Evolutionary conservation across 2,888 invertebrate genomes (phyloP), one percentile per base, ranked within the genome.

Genomic region (Brachypterus glaber): DNA sequence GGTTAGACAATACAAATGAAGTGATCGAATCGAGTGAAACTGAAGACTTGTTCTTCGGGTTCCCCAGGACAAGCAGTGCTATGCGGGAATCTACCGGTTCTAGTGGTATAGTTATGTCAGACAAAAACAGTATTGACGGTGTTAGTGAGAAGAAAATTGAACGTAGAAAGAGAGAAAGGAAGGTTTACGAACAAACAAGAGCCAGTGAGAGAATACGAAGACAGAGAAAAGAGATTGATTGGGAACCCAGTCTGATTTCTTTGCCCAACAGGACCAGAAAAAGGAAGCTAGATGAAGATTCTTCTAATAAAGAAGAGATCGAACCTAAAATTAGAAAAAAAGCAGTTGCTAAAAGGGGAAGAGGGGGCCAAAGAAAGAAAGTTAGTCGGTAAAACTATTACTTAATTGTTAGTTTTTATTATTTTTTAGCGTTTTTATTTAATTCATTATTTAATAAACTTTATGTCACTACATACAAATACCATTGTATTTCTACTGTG

Each of bases 141-240:
- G 50, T 49, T 34, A 49, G 47, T 16, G 48, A 44, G 21, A n/a
- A n/a, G n/a, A n/a, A n/a, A n/a, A n/a, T n/a, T n/a, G n/a, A n/a
- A n/a, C 46, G 46, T 13, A 53, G 47, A 40, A 50, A 44, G 30
- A 40, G 51, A 13, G 41, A 43, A 24, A 50, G 42, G 25, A 58
- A 56, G 42, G 46, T 51, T 18, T 58, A 57, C 39, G 50, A 53
- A 24, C 61, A 58, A 39, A 56, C 57, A 3, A 51, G 65, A 36
- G 59, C 59, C 40, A 65, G 65, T 44, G 65, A 65, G 37, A 47
- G 66, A 37, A 64, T 66, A 42, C 48, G 60, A 24, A 43, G 50
- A 39, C 47, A 47, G 44, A 47, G 61, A 42, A 47, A 54, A 40
- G 64, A 64, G 49, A 56, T 63, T 18, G 63, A 64, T 43, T 37